Conservation (phyloP, 2,113 vertebrate genomes). For the Cercopithecus mona region DNA sequence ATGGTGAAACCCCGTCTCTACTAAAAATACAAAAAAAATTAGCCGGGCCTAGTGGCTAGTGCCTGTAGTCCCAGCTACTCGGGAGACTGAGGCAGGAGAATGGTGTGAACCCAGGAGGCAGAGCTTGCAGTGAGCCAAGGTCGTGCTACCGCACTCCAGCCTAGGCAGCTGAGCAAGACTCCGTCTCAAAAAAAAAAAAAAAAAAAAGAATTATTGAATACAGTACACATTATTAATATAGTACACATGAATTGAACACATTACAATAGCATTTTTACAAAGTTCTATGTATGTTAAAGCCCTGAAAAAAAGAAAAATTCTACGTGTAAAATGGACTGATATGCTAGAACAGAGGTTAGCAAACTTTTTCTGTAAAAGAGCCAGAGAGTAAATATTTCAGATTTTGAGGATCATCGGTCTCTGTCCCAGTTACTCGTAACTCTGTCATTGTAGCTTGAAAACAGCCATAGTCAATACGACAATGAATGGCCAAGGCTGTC, state of each 20-base stretch:
- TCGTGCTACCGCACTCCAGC: no score
- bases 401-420: background rate
- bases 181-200: no score
- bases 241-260: background rate
- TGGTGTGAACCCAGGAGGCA: no score
- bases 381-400: background rate
- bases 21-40: no score
- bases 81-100: no score
- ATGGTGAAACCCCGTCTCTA: no score
- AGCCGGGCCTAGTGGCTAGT: no score
- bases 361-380: background rate
- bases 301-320: background rate
- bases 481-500: background rate
- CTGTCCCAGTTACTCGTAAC: background rate
- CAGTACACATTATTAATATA: no score
- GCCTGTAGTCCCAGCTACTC: no score
- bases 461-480: background rate
- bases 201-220: background rate
- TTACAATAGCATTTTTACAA: background rate
- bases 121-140: no score
- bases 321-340: background rate
- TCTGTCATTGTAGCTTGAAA: background rate
- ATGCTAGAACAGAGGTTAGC: no score
- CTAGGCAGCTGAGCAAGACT: no score
- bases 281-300: background rate